phyloP scores from a whole-genome alignment of 2,797 vertebrate species.

The Sus cebifrons region DNA sequence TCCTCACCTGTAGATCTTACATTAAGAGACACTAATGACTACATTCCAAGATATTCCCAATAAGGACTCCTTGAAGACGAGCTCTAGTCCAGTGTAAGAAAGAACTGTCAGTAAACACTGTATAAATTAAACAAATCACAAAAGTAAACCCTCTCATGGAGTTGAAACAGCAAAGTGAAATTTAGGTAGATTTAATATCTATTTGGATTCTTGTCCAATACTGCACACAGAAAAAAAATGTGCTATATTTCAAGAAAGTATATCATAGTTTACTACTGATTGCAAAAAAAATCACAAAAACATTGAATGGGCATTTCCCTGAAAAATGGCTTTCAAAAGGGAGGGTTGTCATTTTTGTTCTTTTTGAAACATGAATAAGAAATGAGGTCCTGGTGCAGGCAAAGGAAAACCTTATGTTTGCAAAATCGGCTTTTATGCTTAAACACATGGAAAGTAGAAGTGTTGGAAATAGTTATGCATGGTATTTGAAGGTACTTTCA shows the following conservation, averaged over 20 bases:
- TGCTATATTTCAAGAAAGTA: background rate
- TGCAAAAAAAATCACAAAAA: background rate
- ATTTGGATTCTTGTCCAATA: conserved; percentile 37
- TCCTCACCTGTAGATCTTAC: background rate
- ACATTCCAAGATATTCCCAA: background rate
- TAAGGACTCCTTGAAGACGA: background rate
- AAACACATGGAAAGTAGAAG: background rate
- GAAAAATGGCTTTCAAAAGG: conserved; percentile 40
- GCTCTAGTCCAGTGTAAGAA: background rate
- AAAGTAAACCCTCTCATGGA: background rate
- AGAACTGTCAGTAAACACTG: background rate
- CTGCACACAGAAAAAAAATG: background rate
- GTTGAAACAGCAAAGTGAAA: background rate
- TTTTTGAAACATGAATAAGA: conserved; percentile 69
- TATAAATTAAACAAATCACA: conserved; percentile 45
- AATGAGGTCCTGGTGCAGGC: conserved; percentile 57
- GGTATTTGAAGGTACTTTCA: background rate
- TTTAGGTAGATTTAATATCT: background rate
- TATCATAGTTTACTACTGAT: conserved; percentile 38
- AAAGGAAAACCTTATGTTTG: conserved; percentile 38
- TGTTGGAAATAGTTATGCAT: background rate
- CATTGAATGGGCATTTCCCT: conserved; percentile 1
- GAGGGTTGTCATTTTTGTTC: conserved; percentile 7
- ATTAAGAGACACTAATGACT: background rate
- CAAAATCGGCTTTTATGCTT: conserved; percentile 53